Percentiles rank a stretch among this genome's conserved stretches.
Evolutionary conservation across 2,113 vertebrate genomes (phyloP).

Genomic region (Eolophus roseicapilla): DNA sequence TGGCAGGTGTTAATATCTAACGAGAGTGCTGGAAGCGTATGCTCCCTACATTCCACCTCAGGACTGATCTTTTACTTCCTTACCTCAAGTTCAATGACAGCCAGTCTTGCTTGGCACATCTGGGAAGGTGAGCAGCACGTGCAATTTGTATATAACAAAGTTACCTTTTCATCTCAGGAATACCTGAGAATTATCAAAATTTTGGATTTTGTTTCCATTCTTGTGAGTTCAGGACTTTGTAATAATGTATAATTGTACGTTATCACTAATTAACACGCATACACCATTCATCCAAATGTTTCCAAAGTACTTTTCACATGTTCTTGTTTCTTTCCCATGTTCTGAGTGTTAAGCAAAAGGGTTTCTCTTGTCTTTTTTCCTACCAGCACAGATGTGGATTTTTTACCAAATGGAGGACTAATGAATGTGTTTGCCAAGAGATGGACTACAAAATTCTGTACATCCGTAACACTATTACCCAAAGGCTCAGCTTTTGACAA

Average conservation of each 20-base stretch:
- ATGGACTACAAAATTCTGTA: not conserved
- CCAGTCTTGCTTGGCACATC: not conserved
- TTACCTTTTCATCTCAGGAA: not conserved
- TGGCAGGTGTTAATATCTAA: not conserved
- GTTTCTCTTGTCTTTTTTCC: not conserved
- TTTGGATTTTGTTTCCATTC: not conserved
- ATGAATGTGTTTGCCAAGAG: not conserved
- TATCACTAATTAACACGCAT: not conserved
- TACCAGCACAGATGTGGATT: not conserved
- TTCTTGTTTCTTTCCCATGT: not conserved
- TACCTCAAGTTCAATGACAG: not conserved
- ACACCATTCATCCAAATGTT: not conserved
- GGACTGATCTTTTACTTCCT: not conserved
- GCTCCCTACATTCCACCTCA: not conserved
- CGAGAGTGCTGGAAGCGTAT: rapidly evolving
- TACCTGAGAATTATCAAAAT: not conserved
- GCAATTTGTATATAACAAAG: not conserved
- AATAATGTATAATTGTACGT: not conserved
- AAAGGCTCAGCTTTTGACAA: not conserved
- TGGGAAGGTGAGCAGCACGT: not conserved
- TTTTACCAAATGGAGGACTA: not conserved
- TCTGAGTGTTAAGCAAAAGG: not conserved
- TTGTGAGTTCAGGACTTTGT: not conserved
- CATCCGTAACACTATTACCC: not conserved
- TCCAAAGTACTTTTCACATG: not conserved